These are phyloP conservation scores for Mythimna pallens DNA, from an alignment of 2,888 invertebrate species.

Conservation along the genomic window DNA sequence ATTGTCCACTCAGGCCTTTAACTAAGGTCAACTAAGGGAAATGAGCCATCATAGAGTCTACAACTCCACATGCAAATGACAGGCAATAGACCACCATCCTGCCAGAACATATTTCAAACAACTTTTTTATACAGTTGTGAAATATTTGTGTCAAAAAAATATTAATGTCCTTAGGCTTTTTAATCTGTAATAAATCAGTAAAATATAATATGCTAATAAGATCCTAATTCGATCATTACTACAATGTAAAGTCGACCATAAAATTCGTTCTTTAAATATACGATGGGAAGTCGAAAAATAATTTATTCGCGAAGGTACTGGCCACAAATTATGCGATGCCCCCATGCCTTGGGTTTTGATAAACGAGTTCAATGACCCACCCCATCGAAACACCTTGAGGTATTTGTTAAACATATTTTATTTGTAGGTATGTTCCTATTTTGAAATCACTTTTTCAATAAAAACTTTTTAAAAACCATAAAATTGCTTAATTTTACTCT, in stretches of 20 bases:
- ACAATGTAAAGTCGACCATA: slow-evolving; percentile 53
- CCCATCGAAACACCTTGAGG: slow-evolving; percentile 7
- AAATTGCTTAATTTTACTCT: neutral
- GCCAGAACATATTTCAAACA: slow-evolving; percentile 9
- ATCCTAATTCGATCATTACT: slow-evolving; percentile 42
- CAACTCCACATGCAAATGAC: slow-evolving; percentile 31
- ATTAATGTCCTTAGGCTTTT: neutral
- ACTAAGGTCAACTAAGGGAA: slow-evolving; percentile 59
- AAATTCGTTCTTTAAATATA: slow-evolving; percentile 43
- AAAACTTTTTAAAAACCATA: neutral
- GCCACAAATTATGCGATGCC: slow-evolving; percentile 38
- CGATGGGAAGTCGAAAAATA: slow-evolving; percentile 38
- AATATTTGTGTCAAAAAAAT: neutral
- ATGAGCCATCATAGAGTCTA: slow-evolving; percentile 49
- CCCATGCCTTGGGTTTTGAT: slow-evolving; percentile 43
- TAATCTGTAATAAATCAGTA: slow-evolving; percentile 14
- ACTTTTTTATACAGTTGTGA: neutral
- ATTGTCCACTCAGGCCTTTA: slow-evolving; percentile 48
- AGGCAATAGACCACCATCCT: slow-evolving; percentile 35
- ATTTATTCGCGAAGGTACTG: slow-evolving; percentile 50
- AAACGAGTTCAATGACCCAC: slow-evolving; percentile 48
- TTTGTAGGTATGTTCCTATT: neutral
- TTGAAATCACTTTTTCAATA: neutral
- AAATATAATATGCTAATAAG: slow-evolving; percentile 26
- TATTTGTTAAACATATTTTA: neutral